Evolutionary conservation across 1,140 invertebrate species (phyloP), one percentile per base, ranked within the genome.

Genomic region (Lutraria rhynchaena): DNA sequence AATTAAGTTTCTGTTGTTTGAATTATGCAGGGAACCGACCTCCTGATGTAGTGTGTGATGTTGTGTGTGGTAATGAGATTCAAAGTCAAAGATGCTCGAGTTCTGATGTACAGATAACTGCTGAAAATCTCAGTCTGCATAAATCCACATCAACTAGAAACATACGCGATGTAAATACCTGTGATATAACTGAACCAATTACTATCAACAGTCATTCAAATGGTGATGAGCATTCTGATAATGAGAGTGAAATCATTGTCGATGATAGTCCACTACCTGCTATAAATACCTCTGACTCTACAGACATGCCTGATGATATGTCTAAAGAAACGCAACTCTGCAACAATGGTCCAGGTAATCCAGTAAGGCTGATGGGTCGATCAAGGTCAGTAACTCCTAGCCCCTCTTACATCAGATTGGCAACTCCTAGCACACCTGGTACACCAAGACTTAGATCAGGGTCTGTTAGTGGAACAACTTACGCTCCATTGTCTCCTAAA

Each of bases 331-430:
- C 2, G 35, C 46, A 44, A 3, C 33, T 55, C 35, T 33, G 22
- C 49, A 46, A 61, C 61, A 65, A 67, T 49, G 61, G 75, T n/a
- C n/a, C 15, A 11, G 61, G 51, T 22, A 44, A 24, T 15, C n/a
- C 22, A n/a, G n/a, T 70, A 3, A 15, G 63, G n/a, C n/a, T 53
- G 3, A 41, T 55, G 0, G 46, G 49, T 15, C 31, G 51, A 17
- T 80, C 63, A 58, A 29, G 76, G 22, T 80, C 76, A 27, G 65
- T 57, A 3, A 80, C 76, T 33, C 76, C 76, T 7, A 80, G 76
- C 44, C 76, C 76, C 17, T 70, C 76, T 0, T 70, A 37, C 35
- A 27, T 58, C 11, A 37, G 76, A 19, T 51, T 69, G 17, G 73
- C 57, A 7, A 80, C 76, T 0, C 76, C 76, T 15, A 80, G 76